Base-by-base conservation (phyloP, 2,888 invertebrate species). In the Cephus runcator region DNA sequence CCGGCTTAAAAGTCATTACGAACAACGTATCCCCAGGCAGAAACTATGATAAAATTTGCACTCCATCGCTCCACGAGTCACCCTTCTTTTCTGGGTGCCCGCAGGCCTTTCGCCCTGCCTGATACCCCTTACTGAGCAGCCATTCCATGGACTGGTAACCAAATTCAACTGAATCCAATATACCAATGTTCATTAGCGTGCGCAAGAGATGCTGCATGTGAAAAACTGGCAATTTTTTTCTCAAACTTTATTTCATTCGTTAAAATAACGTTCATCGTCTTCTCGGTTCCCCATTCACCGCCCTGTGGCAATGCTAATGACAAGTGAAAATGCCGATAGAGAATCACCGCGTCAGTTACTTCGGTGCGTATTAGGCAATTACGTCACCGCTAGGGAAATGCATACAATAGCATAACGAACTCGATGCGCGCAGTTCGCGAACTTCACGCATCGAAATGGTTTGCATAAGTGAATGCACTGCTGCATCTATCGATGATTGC, bases 31-130 rank as follows among this genome's bases (percentile, higher is more conserved):
- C 71, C 71, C 71, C 71, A 34, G 71, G 31, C 71, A 34, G 12
- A 71, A 71, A 31, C 71, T 71, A 31, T 71, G 71, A 71, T 71
- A 71, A 71, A 71, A 71, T 71, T 71, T 71, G 34, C 33, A 71
- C 33, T 71, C 33, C 15, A 71, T 31, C 31, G 71, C 33, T 31
- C 12, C 71, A 34, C 33, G 31, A 31, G 31, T 12, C 71, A 71
- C 71, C 71, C 31, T 11, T 34, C 33, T 71, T 71, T 12, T 56
- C 56, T 6, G 56, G 56, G 23, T 56, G 23, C 23, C 56, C 23
- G 23, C 6, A 6, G 56, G 23, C 56, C 9, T 56, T 56, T 56
- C 56, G 9, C 9, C 9, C 56, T 56, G 56, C 3, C 56, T 56
- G 23, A 2, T 56, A 56, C 23, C 23, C 56, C 56, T 56, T 56